These are phyloP conservation scores for Beaufortia kweichowensis DNA, from an alignment of 2,113 vertebrate species.

Conservation along the genomic window DNA sequence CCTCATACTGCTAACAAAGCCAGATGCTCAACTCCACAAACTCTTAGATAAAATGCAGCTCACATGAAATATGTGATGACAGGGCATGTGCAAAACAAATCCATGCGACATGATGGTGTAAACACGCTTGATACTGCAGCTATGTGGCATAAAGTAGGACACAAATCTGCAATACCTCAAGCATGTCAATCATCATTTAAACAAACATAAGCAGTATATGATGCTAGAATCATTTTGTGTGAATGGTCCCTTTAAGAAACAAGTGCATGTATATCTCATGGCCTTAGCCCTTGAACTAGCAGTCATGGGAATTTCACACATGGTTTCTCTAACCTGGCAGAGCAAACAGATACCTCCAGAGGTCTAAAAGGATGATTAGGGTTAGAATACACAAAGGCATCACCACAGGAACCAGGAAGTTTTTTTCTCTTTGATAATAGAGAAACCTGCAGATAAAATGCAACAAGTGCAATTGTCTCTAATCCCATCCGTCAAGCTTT, in stretches of 20 bases:
- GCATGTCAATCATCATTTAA: background rate
- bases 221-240: too few species aligned
- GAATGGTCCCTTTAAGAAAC: background rate
- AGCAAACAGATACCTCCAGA: conserved; percentile 15
- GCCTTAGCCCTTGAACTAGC: background rate
- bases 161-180: background rate
- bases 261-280: background rate
- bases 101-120: background rate
- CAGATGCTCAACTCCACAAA: conserved; percentile 14
- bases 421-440: conserved; percentile 39
- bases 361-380: background rate
- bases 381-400: conserved; percentile 27
- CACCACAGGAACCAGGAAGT: background rate
- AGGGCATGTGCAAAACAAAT: background rate
- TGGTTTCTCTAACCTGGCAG: background rate
- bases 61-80: conserved; percentile 37
- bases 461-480: conserved; percentile 40
- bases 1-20: conserved; percentile 34
- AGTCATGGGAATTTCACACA: background rate
- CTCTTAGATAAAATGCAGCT: conserved; percentile 34
- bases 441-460: conserved; percentile 43
- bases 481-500: conserved; percentile 46
- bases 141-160: background rate
- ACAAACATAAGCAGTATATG: too few species aligned
- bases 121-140: background rate